Evolutionary conservation across 1,140 invertebrate genomes (phyloP), one percentile per base, ranked within the genome.

Genomic region (Nasonia vitripennis): DNA sequence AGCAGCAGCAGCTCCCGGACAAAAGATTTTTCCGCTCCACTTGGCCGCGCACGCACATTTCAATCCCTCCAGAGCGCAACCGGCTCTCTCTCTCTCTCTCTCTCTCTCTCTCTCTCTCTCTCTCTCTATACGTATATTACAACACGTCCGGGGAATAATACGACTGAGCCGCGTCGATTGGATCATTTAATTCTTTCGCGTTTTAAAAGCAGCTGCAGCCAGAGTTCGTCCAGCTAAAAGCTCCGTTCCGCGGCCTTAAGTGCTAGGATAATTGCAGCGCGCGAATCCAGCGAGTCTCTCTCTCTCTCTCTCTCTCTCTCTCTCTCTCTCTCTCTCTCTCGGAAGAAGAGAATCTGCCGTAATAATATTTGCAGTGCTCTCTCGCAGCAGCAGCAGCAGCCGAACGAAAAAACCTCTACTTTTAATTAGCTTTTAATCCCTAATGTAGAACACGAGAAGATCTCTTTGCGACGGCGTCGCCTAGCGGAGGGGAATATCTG

Each of bases 301-400:
- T 27, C 10, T 12, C 23, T n/a, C 11, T 17, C 11, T 1, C 70
- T n/a, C 27, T 1, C 27, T 27, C 27, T 27, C 34, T 23, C 23
- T 31, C 70, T 4, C 17, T 31, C 70, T 20, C 70, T 71, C 70
- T 71, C 70, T 12, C 70, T 34, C 70, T 27, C 27, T 81, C 17
- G 20, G 55, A 51, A 62, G 55, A 62, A 55, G 70, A 74, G 27
- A 73, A 27, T 81, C 45, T 81, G 7, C 68, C 23, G 34, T 81
- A 81, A 81, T 81, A 81, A 81, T 81, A 74, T 74, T 81, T 81
- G 70, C 80, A 51, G 41, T 34, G 55, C 45, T 27, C 45, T 27
- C 34, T 37, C 3, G 34, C 5, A 37, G 48, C 9, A 67, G 78
- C 27, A 12, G 11, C 6, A 67, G 78, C 27, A 12, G 11, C 6